phyloP scores from a whole-genome alignment of 2,888 invertebrate genomes.

The Cartodere bifasciata region DNA sequence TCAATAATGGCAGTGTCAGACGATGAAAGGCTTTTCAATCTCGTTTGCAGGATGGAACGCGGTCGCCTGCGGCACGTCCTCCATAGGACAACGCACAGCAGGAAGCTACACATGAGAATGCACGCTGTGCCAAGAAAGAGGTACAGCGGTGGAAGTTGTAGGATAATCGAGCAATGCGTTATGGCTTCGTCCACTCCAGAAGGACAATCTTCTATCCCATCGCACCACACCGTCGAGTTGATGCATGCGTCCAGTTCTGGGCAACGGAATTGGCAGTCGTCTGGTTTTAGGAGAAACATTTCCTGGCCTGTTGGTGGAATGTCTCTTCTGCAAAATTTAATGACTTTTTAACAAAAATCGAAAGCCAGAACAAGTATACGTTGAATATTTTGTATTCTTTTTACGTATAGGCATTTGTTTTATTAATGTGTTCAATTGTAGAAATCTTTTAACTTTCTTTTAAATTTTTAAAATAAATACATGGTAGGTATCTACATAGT shows the following conservation, averaged over 20 bases:
- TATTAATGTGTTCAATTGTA: too few species aligned
- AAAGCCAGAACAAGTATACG: too few species aligned
- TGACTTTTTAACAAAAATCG: neutral
- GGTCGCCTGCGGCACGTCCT: constrained; percentile 44
- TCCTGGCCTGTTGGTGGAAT: constrained; percentile 43
- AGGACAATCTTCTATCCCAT: constrained; percentile 66
- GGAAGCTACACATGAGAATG: constrained; percentile 28
- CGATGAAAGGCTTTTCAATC: constrained; percentile 69
- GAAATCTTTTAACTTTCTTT: too few species aligned
- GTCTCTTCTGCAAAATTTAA: constrained; percentile 36
- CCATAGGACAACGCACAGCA: constrained; percentile 26
- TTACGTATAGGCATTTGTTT: too few species aligned
- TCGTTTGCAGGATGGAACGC: constrained; percentile 65
- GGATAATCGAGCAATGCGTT: constrained; percentile 63
- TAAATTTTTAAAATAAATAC: too few species aligned
- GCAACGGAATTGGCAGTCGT: constrained; percentile 65
- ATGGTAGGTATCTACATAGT: too few species aligned
- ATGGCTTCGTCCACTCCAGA: constrained; percentile 69
- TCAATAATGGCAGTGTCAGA: constrained; percentile 75
- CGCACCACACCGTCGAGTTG: constrained; percentile 67
- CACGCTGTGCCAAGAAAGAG: constrained; percentile 40
- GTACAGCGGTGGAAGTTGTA: constrained; percentile 65
- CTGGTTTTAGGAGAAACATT: constrained; percentile 42
- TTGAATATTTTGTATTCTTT: too few species aligned
- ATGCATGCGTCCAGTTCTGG: constrained; percentile 73